phyloP scores from a whole-genome alignment of 2,888 invertebrate genomes.

The Morpho achilles region DNA sequence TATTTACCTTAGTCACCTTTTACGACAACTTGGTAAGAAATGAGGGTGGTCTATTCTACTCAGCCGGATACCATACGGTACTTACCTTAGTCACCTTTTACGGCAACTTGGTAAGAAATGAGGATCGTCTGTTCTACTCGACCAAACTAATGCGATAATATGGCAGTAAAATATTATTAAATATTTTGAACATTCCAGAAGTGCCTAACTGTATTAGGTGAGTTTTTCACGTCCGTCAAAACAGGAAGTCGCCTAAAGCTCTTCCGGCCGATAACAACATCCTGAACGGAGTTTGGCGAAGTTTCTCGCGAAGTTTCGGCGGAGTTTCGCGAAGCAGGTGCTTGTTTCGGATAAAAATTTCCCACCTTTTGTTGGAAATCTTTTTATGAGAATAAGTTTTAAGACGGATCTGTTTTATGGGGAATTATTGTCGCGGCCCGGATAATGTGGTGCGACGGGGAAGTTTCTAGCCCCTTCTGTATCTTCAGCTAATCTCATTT shows the following conservation, averaged over 20 bases:
- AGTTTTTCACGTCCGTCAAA: constrained; percentile 68
- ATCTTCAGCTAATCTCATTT: constrained; percentile 8
- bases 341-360: constrained; percentile 68
- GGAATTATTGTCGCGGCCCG: constrained; percentile 27
- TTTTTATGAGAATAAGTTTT: constrained; percentile 51
- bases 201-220: constrained; percentile 32
- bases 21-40: too few species aligned
- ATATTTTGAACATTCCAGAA: constrained; percentile 16
- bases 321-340: constrained; percentile 61
- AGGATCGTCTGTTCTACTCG: too few species aligned
- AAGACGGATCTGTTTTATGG: constrained; percentile 40
- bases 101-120: too few species aligned
- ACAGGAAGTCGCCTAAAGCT: constrained; percentile 76
- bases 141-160: too few species aligned
- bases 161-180: constrained; percentile 8
- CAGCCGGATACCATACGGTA: too few species aligned
- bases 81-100: too few species aligned
- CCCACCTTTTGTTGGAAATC: constrained; percentile 60
- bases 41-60: too few species aligned
- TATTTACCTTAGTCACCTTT: too few species aligned
- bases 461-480: constrained; percentile 20
- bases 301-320: constrained; percentile 38
- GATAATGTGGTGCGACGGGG: constrained; percentile 25
- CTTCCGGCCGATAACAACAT: constrained; percentile 79
- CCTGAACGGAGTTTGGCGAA: constrained; percentile 59